Evolutionary conservation across 2,113 vertebrate species (phyloP).

Genomic region (Amphiprion ocellaris): DNA sequence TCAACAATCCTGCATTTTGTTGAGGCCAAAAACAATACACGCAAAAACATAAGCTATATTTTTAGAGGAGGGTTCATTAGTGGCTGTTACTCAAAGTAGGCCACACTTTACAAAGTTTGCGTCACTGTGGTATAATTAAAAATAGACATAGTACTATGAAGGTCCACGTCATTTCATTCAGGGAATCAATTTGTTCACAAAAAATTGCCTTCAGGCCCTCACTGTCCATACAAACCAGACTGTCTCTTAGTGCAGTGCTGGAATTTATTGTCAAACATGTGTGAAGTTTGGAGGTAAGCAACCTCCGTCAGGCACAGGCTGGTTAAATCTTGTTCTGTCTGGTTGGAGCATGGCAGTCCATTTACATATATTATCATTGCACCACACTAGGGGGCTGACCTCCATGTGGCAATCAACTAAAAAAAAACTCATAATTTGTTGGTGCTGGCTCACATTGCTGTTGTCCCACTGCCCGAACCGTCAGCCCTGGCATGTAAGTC

Average conservation of each 20-base stretch:
- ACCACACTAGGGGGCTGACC: slow-evolving; percentile 68
- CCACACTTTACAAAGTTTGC: slow-evolving; percentile 1
- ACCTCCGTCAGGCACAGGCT: slow-evolving; percentile 72
- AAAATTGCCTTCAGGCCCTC: slow-evolving; percentile 8
- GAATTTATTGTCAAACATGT: slow-evolving; percentile 70
- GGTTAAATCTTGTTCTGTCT: slow-evolving; percentile 83
- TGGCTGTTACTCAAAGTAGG: not conserved
- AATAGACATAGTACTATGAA: slow-evolving; percentile 12
- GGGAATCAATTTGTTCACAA: not conserved
- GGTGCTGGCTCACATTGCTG: slow-evolving; percentile 11
- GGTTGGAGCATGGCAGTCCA: slow-evolving; percentile 67
- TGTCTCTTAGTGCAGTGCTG: slow-evolving; percentile 32
- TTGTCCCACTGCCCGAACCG: not conserved
- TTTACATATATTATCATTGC: slow-evolving; percentile 83
- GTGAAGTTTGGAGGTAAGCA: slow-evolving; percentile 72
- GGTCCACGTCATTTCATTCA: slow-evolving; percentile 12
- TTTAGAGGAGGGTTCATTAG: not conserved
- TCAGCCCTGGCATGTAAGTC: not conserved
- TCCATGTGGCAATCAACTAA: slow-evolving; percentile 53
- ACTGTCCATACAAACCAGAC: slow-evolving; percentile 29
- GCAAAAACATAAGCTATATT: too few species aligned
- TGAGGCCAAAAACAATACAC: too few species aligned
- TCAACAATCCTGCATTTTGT: not conserved
- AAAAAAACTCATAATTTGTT: slow-evolving; percentile 43
- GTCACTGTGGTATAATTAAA: not conserved